A percentile compares a stretch with the other conserved stretches of the same genome.
Evolutionary conservation across 2,888 invertebrate species (phyloP).

Genomic region (Anagyrus pseudococci): DNA sequence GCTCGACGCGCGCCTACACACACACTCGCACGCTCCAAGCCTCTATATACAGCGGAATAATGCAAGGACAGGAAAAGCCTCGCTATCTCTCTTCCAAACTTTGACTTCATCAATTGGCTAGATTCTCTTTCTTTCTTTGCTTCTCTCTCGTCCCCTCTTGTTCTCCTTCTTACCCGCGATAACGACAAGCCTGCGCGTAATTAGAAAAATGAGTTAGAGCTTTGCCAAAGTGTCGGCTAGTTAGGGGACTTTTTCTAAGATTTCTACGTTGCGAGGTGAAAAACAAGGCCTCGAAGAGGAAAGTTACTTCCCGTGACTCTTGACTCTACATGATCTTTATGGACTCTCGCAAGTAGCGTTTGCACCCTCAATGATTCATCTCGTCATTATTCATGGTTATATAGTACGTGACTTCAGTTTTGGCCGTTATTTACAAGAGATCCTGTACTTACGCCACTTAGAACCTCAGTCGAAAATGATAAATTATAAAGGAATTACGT

Average conservation of each 20-base stretch:
- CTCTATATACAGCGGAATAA: no score
- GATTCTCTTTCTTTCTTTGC: no score
- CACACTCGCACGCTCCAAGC: neutral
- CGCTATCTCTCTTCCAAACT: no score
- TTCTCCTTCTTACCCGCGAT: conserved; percentile 29
- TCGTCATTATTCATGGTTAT: conserved; percentile 20
- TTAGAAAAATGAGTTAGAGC: conserved; percentile 60
- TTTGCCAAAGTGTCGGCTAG: conserved; percentile 45
- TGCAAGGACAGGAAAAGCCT: conserved; percentile 34
- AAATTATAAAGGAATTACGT: no score
- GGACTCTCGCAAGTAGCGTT: neutral
- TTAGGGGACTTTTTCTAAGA: conserved; percentile 43
- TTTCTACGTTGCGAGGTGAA: no score
- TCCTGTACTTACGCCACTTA: no score
- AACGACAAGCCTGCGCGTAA: conserved; percentile 45
- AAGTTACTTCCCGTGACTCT: no score
- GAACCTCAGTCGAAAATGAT: no score
- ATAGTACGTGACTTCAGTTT: neutral
- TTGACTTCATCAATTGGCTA: no score
- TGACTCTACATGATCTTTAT: conserved; percentile 9
- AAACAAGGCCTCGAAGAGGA: no score
- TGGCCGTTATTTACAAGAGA: conserved; percentile 2
- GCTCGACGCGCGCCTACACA: neutral
- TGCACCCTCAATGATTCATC: conserved; percentile 28
- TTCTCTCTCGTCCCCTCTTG: conserved; percentile 22